Evolutionary conservation across 2,113 vertebrate genomes (phyloP).

Genomic region (Thunnus thynnus): DNA sequence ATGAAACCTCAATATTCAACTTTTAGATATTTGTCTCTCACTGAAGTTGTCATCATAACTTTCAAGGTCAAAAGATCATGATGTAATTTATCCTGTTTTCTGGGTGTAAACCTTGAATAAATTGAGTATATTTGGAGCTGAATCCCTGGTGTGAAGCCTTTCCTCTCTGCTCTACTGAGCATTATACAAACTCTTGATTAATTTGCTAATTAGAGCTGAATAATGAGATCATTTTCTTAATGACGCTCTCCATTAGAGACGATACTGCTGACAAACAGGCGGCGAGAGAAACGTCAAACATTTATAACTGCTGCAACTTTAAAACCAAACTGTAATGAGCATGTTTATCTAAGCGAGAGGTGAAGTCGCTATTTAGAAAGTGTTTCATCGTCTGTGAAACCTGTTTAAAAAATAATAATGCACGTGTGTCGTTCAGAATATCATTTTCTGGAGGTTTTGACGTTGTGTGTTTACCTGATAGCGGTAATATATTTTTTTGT

Average conservation of each 20-base stretch:
- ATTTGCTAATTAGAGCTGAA: conserved; percentile 36
- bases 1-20: no score
- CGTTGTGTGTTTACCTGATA: neutral
- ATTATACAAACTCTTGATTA: conserved; percentile 12
- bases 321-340: no score
- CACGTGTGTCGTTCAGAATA: neutral
- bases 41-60: no score
- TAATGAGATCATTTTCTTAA: conserved; percentile 34
- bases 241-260: conserved; percentile 19
- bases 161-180: conserved; percentile 8
- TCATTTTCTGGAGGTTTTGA: neutral
- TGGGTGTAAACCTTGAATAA: neutral
- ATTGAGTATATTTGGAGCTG: neutral
- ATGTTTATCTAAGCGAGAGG: no score
- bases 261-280: neutral
- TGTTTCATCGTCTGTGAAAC: neutral
- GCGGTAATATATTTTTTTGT: neutral
- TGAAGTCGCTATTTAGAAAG: no score
- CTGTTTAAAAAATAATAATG: neutral
- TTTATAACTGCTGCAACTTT: neutral
- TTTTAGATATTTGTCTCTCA: no score
- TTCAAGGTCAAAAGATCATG: no score
- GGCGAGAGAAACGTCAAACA: neutral
- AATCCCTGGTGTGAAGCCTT: neutral
- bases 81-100: no score